Evolutionary conservation across 2,888 invertebrate species (phyloP).

Genomic region (Orchesellides sinensis): DNA sequence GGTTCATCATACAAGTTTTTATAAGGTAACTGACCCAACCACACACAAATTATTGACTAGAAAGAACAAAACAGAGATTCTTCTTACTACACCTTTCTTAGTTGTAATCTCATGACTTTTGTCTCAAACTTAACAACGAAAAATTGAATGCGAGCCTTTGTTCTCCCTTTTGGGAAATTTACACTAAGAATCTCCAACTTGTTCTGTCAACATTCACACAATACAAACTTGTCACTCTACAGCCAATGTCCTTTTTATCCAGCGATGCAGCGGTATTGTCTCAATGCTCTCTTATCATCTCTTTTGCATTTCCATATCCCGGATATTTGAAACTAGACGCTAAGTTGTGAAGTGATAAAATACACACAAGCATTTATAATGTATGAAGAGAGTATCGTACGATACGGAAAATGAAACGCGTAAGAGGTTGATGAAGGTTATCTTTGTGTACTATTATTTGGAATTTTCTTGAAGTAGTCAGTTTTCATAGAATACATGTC

Average conservation of each 20-base stretch:
- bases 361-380: not conserved
- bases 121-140: too few relatives aligned
- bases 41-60: too few relatives aligned
- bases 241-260: too few relatives aligned
- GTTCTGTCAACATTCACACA: too few relatives aligned
- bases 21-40: constrained; percentile 52
- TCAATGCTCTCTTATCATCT: not conserved
- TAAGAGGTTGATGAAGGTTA: constrained; percentile 52
- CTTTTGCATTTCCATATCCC: not conserved
- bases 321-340: not conserved
- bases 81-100: too few relatives aligned
- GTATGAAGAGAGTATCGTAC: constrained; percentile 27
- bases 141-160: too few relatives aligned
- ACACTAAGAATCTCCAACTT: too few relatives aligned
- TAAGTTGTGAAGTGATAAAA: not conserved
- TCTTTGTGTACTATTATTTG: constrained; percentile 20
- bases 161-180: too few relatives aligned
- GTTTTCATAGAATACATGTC: constrained; percentile 13
- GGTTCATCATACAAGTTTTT: not conserved
- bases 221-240: too few relatives aligned
- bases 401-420: constrained; percentile 3
- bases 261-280: not conserved
- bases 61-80: too few relatives aligned
- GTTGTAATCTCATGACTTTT: too few relatives aligned
- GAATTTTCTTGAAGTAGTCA: not conserved